These are phyloP conservation scores for Harpalus rufipes DNA, from an alignment of 2,888 invertebrate genomes.

Conservation along the genomic window DNA sequence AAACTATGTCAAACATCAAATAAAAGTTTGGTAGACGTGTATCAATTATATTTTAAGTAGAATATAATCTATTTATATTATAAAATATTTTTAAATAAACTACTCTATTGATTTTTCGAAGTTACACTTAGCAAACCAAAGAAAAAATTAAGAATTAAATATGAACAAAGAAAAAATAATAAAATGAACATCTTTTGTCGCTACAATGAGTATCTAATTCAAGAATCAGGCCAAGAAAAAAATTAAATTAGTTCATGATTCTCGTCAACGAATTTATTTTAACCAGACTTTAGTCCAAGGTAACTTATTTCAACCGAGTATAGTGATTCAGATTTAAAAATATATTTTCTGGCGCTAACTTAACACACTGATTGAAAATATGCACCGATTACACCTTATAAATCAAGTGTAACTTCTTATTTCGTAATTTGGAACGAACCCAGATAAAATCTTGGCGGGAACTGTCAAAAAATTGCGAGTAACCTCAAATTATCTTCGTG, in stretches of 20 bases:
- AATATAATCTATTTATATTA: neutral
- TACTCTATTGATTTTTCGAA: too few species aligned
- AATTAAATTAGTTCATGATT: conserved; percentile 9
- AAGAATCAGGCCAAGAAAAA: neutral
- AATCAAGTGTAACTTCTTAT: conserved; percentile 11
- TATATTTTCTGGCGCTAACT: neutral
- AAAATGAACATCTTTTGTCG: too few species aligned
- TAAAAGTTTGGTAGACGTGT: neutral
- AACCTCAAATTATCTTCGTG: neutral
- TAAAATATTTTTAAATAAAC: neutral
- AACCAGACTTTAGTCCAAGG: neutral
- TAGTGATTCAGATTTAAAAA: conserved; percentile 14
- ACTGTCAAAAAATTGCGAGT: neutral
- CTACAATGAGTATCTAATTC: neutral
- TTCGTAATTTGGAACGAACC: neutral
- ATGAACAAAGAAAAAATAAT: too few species aligned
- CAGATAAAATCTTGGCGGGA: neutral
- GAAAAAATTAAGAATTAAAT: too few species aligned
- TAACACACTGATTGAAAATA: conserved; percentile 14
- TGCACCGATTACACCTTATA: conserved; percentile 8
- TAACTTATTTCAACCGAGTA: conserved; percentile 5
- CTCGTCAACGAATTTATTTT: neutral
- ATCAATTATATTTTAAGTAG: neutral
- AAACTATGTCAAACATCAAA: neutral
- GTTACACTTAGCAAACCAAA: too few species aligned